Conservation (phyloP, 2,797 vertebrate species). For the Myotis planiceps region DNA sequence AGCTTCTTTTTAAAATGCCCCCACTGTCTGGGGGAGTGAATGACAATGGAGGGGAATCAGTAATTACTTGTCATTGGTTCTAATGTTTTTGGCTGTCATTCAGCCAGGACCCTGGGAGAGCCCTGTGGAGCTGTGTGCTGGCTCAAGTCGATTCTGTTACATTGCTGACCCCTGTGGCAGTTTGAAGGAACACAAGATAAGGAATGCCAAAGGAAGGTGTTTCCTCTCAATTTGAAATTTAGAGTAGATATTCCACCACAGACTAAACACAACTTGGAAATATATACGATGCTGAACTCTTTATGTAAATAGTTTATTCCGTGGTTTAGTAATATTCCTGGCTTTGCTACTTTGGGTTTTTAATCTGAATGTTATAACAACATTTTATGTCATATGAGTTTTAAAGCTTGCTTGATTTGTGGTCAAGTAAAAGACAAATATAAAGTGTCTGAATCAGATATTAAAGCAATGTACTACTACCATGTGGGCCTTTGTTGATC, state of each 20-base stretch:
- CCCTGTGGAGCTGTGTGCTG: too few relatives aligned
- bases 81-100: neutral
- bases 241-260: conserved; percentile 38
- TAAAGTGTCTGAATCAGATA: neutral
- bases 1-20: neutral
- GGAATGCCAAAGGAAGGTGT: conserved; percentile 21
- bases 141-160: neutral
- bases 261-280: conserved; percentile 74
- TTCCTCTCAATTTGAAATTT: conserved; percentile 40
- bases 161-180: neutral
- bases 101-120: neutral
- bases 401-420: neutral
- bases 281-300: conserved; percentile 21
- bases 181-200: neutral
- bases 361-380: neutral
- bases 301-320: conserved; percentile 67
- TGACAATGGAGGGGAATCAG: neutral
- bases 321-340: conserved; percentile 17
- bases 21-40: neutral
- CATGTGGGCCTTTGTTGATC: neutral
- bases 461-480: neutral
- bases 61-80: neutral
- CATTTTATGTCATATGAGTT: neutral
- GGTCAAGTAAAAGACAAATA: neutral
- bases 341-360: neutral